These are phyloP conservation scores for Mus minutoides DNA, from an alignment of 2,797 vertebrate genomes.

Conservation along the genomic window DNA sequence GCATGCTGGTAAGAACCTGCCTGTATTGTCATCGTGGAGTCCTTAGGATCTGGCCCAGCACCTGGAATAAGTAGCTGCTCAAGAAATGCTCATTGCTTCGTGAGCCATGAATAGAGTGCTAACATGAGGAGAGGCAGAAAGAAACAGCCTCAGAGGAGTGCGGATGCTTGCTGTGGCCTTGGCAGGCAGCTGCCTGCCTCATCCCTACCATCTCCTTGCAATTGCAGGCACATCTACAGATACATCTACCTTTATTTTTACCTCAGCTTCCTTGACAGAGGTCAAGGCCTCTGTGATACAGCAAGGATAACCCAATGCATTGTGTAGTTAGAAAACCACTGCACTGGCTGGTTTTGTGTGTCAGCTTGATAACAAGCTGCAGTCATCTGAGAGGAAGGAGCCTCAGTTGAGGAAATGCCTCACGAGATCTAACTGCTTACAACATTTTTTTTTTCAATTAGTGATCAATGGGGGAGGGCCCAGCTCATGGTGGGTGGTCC, in stretches of 20 bases:
- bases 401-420: neutral
- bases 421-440: neutral
- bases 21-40: neutral
- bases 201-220: neutral
- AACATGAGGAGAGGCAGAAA: neutral
- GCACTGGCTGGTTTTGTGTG: neutral
- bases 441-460: neutral
- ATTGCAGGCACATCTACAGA: neutral
- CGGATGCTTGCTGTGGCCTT: neutral
- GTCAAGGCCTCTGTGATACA: neutral
- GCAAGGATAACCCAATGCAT: neutral
- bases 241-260: no score
- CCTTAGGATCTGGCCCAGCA: neutral
- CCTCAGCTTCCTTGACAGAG: neutral
- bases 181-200: neutral
- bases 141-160: no score
- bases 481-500: neutral
- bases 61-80: neutral
- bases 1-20: neutral
- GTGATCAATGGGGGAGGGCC: neutral
- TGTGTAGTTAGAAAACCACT: neutral
- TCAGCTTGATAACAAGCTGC: neutral
- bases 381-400: neutral
- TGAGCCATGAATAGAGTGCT: neutral
- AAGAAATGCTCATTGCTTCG: neutral